A percentile compares a stretch with the other conserved stretches of the same genome.
phyloP scores from a whole-genome alignment of 1,140 invertebrate genomes.

The Heliothis virescens region DNA sequence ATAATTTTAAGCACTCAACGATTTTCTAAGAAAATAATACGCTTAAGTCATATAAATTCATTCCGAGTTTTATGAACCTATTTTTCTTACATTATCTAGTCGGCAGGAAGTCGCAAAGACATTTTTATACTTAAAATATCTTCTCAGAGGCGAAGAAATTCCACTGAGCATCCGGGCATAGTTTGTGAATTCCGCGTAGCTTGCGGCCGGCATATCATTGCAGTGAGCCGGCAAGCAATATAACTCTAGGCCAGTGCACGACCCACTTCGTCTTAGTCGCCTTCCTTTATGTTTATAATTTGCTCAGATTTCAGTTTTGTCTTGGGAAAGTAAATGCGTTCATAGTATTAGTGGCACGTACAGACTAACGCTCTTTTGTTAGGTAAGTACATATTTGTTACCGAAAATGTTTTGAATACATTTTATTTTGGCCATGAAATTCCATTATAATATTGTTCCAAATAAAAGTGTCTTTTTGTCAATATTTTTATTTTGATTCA shows the following conservation, averaged over 20 bases:
- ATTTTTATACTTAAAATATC: constrained; percentile 64
- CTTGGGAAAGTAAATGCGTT: background rate
- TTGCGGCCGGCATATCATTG: constrained; percentile 56
- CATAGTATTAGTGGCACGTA: too few relatives aligned
- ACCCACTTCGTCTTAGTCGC: constrained; percentile 40
- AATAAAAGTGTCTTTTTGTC: too few relatives aligned
- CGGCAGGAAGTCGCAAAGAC: constrained; percentile 50
- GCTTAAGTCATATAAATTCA: background rate
- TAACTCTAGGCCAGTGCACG: constrained; percentile 37
- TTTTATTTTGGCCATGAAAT: too few relatives aligned
- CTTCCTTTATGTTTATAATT: constrained; percentile 51
- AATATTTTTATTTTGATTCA: background rate
- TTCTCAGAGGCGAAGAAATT: constrained; percentile 59
- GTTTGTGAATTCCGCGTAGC: constrained; percentile 61
- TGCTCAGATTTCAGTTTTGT: constrained; percentile 23
- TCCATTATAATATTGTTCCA: too few relatives aligned
- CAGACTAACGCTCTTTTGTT: too few relatives aligned
- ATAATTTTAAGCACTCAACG: constrained; percentile 4
- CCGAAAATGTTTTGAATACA: too few relatives aligned
- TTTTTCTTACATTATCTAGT: constrained; percentile 40
- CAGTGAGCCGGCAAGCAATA: constrained; percentile 46
- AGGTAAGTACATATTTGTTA: too few relatives aligned
- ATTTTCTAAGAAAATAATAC: background rate
- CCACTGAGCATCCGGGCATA: constrained; percentile 59
- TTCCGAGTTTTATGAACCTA: constrained; percentile 32